Base-by-base conservation (phyloP, 2,888 invertebrate genomes). In the Venustoraphidia nigricollis region DNA sequence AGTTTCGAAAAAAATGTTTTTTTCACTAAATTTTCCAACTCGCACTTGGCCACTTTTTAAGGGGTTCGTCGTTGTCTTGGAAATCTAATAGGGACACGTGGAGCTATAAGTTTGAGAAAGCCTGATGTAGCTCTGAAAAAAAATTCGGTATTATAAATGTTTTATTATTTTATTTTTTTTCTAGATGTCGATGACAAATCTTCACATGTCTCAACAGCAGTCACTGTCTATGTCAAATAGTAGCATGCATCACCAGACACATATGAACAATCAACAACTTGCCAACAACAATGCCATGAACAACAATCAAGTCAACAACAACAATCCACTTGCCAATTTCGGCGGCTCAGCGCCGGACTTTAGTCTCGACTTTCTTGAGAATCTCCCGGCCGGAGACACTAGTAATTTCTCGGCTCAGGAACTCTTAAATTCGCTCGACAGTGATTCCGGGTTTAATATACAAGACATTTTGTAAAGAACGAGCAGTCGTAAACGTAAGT, bases 361-460 rank as follows among this genome's bases (percentile, higher is more conserved):
- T 66, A 83, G 79, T 66, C 76, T 90, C 58, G 89, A 90, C 72
- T 87, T 89, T 70, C 75, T 89, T 52, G 90, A 90, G 65, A 84
- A 82, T 68, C 76, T 90, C 65, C 81, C 83, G 48, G 72, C 83
- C 56, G 75, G 77, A 45, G 88, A 90, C 66, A 76, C 83, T 51
- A 76, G 76, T 60, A 80, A 77, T 60, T 81, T 86, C 66, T 81
- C 83, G 58, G 85, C 87, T 50, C 86, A 88, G 64, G 89, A 89
- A 62, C 69, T 89, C 53, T 74, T 89, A 58, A 88, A 81, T 67
- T 87, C 87, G 47, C 77, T 91, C 59, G 91, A 90, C 61, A 81
- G 80, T 59, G 79, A 80, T 59, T 76, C 77, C 53, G 70, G 72
- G 51, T 80, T 83, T 57, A 81, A 78, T 67, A 69, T 84, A 34